Conservation (phyloP, 2,113 vertebrate genomes). For the Puntigrus tetrazona region DNA sequence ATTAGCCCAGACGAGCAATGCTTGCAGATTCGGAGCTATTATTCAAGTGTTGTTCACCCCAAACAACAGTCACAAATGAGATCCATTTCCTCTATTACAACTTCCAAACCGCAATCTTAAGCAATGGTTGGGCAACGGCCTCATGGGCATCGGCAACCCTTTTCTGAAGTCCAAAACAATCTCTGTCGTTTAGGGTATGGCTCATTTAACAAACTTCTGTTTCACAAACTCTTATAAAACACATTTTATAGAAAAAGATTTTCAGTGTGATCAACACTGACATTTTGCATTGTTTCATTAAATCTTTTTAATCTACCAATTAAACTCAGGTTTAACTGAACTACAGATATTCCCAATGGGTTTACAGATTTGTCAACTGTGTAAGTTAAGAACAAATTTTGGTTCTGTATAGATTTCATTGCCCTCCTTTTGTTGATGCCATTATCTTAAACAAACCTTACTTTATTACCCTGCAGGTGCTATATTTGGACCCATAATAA, state of each 20-base stretch:
- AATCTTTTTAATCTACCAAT: background rate
- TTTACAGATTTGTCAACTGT: background rate
- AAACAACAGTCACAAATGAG: background rate
- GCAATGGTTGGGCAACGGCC: constrained; percentile 6
- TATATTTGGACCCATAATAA: background rate
- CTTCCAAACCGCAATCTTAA: background rate
- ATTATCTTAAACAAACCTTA: background rate
- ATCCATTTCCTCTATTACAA: constrained; percentile 30
- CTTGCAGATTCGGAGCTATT: constrained; percentile 1
- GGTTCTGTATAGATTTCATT: background rate
- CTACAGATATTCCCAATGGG: background rate
- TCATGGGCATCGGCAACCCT: background rate
- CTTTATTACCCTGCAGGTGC: background rate
- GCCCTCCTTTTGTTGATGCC: background rate
- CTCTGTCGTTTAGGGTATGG: background rate
- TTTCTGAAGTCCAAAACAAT: background rate
- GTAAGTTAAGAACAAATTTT: background rate
- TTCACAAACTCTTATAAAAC: constrained; percentile 2
- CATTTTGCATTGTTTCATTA: background rate
- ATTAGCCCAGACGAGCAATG: background rate
- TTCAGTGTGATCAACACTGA: background rate
- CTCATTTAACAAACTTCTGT: background rate
- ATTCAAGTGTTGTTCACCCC: background rate
- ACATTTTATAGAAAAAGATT: background rate
- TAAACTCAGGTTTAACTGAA: background rate